These are phyloP conservation scores for Lerema accius DNA, from an alignment of 1,140 invertebrate species.

Conservation along the genomic window DNA sequence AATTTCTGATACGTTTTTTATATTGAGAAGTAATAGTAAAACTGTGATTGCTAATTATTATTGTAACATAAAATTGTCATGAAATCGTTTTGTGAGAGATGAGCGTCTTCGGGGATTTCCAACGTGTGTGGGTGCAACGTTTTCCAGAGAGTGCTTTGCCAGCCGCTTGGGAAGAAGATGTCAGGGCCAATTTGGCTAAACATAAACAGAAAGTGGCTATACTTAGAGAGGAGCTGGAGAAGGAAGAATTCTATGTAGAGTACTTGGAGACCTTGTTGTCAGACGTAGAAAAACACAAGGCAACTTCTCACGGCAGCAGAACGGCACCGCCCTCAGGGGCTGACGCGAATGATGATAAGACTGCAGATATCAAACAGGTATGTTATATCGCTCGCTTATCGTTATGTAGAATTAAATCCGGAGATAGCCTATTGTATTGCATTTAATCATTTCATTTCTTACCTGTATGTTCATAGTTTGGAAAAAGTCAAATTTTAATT, in stretches of 20 bases:
- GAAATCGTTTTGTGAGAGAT: slow-evolving; percentile 85
- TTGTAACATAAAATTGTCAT: slow-evolving; percentile 79
- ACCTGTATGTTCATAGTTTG: background rate
- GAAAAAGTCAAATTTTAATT: too few species aligned
- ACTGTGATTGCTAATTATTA: slow-evolving; percentile 52
- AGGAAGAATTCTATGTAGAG: slow-evolving; percentile 95
- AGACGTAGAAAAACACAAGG: slow-evolving; percentile 90
- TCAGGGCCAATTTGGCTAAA: slow-evolving; percentile 92
- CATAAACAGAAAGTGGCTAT: slow-evolving; percentile 92
- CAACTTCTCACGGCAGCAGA: slow-evolving; percentile 61
- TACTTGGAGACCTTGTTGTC: slow-evolving; percentile 92
- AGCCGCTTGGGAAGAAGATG: slow-evolving; percentile 95
- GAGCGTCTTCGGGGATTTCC: slow-evolving; percentile 95
- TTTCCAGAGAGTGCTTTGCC: slow-evolving; percentile 94
- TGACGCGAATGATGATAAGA: slow-evolving; percentile 78
- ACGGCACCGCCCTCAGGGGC: slow-evolving; percentile 70
- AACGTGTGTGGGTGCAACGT: slow-evolving; percentile 93
- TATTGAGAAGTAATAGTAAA: slow-evolving; percentile 42
- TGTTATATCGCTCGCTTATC: slow-evolving; percentile 54
- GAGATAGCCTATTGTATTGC: background rate
- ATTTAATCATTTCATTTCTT: background rate
- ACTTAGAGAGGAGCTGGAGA: slow-evolving; percentile 92
- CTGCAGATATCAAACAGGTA: slow-evolving; percentile 80
- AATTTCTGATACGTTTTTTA: slow-evolving; percentile 69
- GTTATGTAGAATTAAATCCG: background rate